These are phyloP conservation scores for Herpailurus yagouaroundi DNA, from an alignment of 2,113 vertebrate genomes.

Conservation along the genomic window DNA sequence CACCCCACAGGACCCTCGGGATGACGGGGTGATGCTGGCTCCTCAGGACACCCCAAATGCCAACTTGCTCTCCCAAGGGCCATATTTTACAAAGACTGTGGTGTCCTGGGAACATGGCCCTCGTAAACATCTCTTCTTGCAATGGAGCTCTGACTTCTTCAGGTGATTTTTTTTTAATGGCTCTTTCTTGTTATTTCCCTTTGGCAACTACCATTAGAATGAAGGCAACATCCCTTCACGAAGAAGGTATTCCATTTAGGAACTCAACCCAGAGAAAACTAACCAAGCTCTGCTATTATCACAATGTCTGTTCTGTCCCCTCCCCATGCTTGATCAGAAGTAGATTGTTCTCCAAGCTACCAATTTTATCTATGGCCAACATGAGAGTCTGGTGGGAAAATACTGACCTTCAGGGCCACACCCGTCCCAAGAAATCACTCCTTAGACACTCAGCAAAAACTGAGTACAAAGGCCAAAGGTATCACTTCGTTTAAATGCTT, in stretches of 20 bases:
- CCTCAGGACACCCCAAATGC: not conserved
- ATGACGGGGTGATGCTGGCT: no score
- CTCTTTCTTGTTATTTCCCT: not conserved
- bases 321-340: not conserved
- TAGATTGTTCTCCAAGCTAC: not conserved
- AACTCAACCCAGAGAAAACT: not conserved
- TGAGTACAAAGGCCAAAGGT: not conserved
- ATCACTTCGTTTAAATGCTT: not conserved
- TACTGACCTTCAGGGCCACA: not conserved
- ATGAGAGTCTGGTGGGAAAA: not conserved
- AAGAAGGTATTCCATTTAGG: not conserved
- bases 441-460: not conserved
- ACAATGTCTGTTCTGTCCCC: no score
- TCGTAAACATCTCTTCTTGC: not conserved
- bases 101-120: not conserved
- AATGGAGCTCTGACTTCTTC: not conserved
- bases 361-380: not conserved
- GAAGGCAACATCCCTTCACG: not conserved
- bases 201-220: no score
- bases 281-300: not conserved
- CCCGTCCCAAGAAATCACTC: not conserved
- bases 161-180: not conserved
- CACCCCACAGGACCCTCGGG: not conserved
- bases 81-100: not conserved
- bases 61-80: not conserved